phyloP scores from a whole-genome alignment of 2,113 vertebrate genomes.

The Cervus canadensis region DNA sequence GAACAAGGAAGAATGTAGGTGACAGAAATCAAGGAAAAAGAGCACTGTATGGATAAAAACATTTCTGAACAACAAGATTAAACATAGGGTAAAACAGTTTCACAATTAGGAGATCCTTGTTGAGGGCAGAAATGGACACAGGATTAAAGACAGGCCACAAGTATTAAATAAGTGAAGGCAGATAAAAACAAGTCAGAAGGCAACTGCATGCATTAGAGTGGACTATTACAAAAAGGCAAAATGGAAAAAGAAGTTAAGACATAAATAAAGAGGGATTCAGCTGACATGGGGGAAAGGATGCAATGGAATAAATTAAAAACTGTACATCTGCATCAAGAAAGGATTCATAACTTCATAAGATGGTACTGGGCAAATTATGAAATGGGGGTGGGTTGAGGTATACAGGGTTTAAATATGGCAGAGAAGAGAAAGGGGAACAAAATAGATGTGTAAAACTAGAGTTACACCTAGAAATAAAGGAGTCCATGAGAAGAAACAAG shows the following conservation, averaged over 20 bases:
- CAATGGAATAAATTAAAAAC: not conserved
- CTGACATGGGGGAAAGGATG: not conserved
- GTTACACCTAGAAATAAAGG: not conserved
- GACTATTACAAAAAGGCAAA: not conserved
- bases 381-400: not conserved
- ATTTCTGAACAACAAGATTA: not conserved
- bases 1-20: not conserved
- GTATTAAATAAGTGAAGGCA: not conserved
- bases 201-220: accelerated
- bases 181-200: not conserved
- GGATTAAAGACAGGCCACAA: not conserved
- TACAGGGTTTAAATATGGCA: not conserved
- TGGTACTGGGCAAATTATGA: too few species aligned
- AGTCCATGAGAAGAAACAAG: not conserved
- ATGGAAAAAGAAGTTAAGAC: not conserved
- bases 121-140: not conserved
- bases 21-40: not conserved
- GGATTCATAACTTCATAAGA: not conserved
- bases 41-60: not conserved
- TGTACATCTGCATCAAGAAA: not conserved
- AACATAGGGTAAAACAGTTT: not conserved
- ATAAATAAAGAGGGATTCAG: not conserved
- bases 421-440: not conserved
- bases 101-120: not conserved
- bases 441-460: not conserved